Percentiles rank a stretch among this genome's conserved stretches.
phyloP scores from a whole-genome alignment of 2,113 vertebrate species.

The Crotalus tigris region DNA sequence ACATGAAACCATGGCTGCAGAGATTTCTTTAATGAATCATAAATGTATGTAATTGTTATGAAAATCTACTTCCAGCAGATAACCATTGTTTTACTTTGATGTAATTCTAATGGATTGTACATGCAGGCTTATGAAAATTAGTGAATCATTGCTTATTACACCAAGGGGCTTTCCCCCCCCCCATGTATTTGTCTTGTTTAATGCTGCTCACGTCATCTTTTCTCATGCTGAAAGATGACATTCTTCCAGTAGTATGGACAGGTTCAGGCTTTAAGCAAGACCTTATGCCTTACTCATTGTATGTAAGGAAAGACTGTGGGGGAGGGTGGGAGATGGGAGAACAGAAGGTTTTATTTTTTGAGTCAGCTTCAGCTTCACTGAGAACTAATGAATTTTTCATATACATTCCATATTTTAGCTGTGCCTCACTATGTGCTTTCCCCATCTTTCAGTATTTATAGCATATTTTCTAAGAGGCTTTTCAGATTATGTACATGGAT shows the following conservation, averaged over 20 bases:
- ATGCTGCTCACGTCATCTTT: conserved; percentile 73
- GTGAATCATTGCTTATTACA: conserved; percentile 78
- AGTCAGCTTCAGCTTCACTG: no score
- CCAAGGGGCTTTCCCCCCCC: conserved; percentile 71
- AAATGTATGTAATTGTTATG: conserved; percentile 50
- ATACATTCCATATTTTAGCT: not conserved
- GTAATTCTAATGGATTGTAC: conserved; percentile 17
- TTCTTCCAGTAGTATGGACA: conserved; percentile 59
- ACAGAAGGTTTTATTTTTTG: not conserved
- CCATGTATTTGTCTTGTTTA: conserved; percentile 72
- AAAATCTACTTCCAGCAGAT: conserved; percentile 48
- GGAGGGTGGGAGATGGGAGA: not conserved
- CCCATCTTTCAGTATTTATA: not conserved
- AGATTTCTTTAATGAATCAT: conserved; percentile 28
- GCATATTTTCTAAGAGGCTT: not conserved
- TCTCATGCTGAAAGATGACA: conserved; percentile 55
- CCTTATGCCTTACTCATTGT: conserved; percentile 61
- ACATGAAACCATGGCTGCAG: not conserved
- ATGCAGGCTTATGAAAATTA: conserved; percentile 64
- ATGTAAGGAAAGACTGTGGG: conserved; percentile 57
- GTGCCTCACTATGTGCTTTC: not conserved
- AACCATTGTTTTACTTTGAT: conserved; percentile 47
- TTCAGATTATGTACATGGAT: not conserved
- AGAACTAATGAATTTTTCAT: not conserved
- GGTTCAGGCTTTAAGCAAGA: conserved; percentile 66